These are phyloP conservation scores for Diglossa cyanea DNA, from an alignment of 2,797 vertebrate species.

Conservation along the genomic window DNA sequence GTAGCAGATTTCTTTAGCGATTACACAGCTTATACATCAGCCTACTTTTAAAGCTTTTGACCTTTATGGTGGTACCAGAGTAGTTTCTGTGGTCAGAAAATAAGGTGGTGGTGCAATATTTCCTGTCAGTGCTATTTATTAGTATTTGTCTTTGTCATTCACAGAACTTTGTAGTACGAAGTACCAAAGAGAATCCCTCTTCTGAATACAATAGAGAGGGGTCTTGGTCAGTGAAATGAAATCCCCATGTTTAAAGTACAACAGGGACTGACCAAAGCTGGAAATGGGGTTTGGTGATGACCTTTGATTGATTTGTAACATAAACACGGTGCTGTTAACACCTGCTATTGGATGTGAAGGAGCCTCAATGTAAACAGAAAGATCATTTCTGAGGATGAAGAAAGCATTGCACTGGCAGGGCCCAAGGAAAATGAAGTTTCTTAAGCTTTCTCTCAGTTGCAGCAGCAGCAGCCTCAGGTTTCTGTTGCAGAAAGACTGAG, in stretches of 20 bases:
- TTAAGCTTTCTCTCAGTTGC: background rate
- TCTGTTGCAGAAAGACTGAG: background rate
- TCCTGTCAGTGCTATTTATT: background rate
- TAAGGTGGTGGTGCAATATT: background rate
- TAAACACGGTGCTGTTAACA: background rate
- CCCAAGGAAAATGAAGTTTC: background rate
- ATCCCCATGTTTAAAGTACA: background rate
- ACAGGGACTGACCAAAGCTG: background rate
- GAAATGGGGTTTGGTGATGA: background rate
- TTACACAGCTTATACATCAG: background rate
- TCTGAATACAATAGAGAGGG: background rate
- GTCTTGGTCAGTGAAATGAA: background rate
- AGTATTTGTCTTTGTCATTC: background rate
- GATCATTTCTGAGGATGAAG: background rate
- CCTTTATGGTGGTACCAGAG: background rate
- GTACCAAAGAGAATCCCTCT: background rate
- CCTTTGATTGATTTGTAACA: background rate
- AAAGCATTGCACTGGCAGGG: background rate
- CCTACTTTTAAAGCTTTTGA: background rate
- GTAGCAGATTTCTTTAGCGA: background rate
- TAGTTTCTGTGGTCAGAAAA: conserved; percentile 15
- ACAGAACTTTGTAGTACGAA: background rate
- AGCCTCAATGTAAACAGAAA: background rate
- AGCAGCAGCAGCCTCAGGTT: background rate
- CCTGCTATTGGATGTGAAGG: background rate